Base-by-base conservation (phyloP, 2,888 invertebrate species). In the Orthosia gracilis region DNA sequence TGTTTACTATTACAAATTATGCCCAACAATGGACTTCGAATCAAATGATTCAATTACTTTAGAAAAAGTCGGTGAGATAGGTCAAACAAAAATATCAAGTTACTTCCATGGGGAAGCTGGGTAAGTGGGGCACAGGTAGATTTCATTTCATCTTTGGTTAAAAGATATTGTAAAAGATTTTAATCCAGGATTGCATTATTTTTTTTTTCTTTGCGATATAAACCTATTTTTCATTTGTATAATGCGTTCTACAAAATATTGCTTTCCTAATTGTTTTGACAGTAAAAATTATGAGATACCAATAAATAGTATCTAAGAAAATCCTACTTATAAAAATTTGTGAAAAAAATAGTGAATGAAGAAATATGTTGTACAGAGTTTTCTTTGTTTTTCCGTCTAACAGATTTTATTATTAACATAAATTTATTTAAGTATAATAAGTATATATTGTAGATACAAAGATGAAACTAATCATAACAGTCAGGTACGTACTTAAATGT, bases 1-100 rank as follows among this genome's bases (percentile, higher is more conserved):
- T 96, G 93, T 96, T 96, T 96, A 96, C 95, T 93, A 91, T 95
- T 92, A 91, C 93, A 90, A 96, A 96, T 96, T 96, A 96, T 94
- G 86, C 89, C 62, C 78, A 84, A 95, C 93, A 95, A 95, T 91
- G 71, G 82, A 85, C 75, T 75, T 80, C 87, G 85, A 90, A 89
- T 90, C 83, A 86, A 88, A 89, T 88, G 85, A 91, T 93, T 92
- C 90, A 81, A 92, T 93, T 92, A 88, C 92, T 87, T 78, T 86
- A 82, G 55, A 80, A 90, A 92, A 89, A 77, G 85, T 88, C 83
- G 89, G 87, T 83, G 81, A 85, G 82, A 83, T 75, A 84, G 85
- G 85, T 82, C 89, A 91, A 93, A 92, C 92, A 92, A 92, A 94
- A 94, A 93, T 95, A 95, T 96, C 95, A 79, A 67, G 83, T 95